phyloP scores from a whole-genome alignment of 2,797 vertebrate genomes.

The Galagoides demidoff region DNA sequence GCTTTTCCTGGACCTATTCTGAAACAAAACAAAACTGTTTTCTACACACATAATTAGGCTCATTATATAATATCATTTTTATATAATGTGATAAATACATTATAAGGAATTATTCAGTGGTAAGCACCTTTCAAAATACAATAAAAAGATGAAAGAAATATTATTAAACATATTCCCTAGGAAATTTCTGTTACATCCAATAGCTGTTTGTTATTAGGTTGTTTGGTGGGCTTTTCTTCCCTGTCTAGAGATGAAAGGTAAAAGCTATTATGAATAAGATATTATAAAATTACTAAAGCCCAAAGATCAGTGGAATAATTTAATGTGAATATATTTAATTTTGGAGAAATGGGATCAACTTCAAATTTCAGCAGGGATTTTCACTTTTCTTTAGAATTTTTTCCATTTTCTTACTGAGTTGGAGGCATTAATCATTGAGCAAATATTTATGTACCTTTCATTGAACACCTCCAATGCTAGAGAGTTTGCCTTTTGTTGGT shows the following conservation, averaged over 20 bases:
- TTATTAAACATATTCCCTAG: neutral
- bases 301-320: conserved; percentile 20
- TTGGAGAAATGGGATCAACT: neutral
- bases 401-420: neutral
- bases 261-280: conserved; percentile 37
- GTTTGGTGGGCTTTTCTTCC: neutral
- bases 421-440: neutral
- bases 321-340: conserved; percentile 39
- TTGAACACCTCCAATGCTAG: neutral
- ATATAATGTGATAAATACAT: conserved; percentile 36
- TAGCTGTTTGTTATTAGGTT: conserved; percentile 44
- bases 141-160: conserved; percentile 53
- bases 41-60: neutral
- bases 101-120: conserved; percentile 50
- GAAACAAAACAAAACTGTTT: neutral
- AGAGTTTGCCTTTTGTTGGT: conserved; percentile 14
- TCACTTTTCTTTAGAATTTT: conserved; percentile 9
- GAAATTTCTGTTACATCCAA: conserved; percentile 54
- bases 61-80: neutral
- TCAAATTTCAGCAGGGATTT: conserved; percentile 52
- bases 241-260: conserved; percentile 2
- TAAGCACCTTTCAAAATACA: conserved; percentile 62
- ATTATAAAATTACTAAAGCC: conserved; percentile 56
- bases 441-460: conserved; percentile 5
- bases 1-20: neutral